Percentiles rank a stretch among this genome's conserved stretches.
Conservation (phyloP, 2,113 vertebrate genomes). For the Geothlypis trichas region DNA sequence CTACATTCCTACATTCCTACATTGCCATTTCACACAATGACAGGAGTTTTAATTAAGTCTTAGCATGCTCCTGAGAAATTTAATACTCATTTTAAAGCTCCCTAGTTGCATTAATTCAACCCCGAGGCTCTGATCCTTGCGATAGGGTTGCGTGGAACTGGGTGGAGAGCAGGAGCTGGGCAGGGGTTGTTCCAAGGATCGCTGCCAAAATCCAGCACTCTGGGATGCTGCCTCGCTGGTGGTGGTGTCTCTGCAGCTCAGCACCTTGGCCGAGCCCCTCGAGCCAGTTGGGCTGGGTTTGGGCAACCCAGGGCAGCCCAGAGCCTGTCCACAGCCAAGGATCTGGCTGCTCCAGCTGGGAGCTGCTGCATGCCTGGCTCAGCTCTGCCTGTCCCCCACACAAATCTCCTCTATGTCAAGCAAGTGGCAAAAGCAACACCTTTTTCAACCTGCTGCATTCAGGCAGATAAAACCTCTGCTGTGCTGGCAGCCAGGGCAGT, state of each 20-base stretch:
- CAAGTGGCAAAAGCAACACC: neutral
- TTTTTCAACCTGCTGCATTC: neutral
- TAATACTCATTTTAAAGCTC: conserved; percentile 6
- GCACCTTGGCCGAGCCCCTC: neutral
- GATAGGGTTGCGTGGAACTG: neutral
- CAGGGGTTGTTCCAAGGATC: neutral
- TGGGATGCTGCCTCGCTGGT: neutral
- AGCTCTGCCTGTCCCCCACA: neutral
- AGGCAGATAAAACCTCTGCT: neutral
- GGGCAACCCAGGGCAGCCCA: neutral
- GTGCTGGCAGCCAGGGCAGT: neutral
- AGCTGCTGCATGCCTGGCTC: neutral
- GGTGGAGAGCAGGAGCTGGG: neutral
- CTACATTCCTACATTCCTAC: neutral
- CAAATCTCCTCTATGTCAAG: neutral
- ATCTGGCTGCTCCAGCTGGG: rapidly evolving
- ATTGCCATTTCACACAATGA: neutral
- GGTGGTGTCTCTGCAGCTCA: neutral
- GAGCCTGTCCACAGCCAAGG: neutral
- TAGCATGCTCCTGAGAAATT: neutral
- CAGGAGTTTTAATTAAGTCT: conserved; percentile 1
- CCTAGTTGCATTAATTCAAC: neutral
- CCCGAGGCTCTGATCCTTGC: neutral
- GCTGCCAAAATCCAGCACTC: rapidly evolving
- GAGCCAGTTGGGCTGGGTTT: neutral